Base-by-base conservation (phyloP, 2,888 invertebrate genomes). In the Idaea straminata region DNA sequence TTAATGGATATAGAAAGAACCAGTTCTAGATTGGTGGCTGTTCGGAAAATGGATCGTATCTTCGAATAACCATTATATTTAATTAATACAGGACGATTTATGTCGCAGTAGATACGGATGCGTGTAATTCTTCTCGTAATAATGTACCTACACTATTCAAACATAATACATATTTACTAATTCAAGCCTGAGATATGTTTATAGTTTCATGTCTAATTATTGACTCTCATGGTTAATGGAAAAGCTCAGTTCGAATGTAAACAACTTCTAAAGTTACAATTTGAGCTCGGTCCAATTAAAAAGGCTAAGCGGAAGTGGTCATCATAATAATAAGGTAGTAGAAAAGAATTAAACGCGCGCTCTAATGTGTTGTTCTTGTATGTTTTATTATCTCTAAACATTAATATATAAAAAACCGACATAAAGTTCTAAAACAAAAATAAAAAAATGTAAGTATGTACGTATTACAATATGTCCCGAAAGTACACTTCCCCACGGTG, bases 11-110 rank as follows among this genome's bases (percentile, higher is more conserved):
- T 80, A 78, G 75, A 77, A 72, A 78, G 73, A 88, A 89, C 89
- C 83, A 73, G 89, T 88, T 88, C 77, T 79, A 74, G 79, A 77
- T 79, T 82, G 79, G 81, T 80, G 83, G 81, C 81, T 77, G 77
- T 82, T 78, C 80, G 80, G 80, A 82, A 82, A 81, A 77, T 77
- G 79, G 81, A 83, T 85, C 80, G 84, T 81, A 88, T 87, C 83
- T 77, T 80, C 83, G 77, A 78, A 25, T 25, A 25, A 80, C 85
- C 86, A 87, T 88, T 85, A 87, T 82, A 83, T 87, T 88, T 87
- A 88, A 89, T 89, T 86, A 87, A 88, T 86, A 82, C 83, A 85
- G 82, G 83, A 84, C 86, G 81, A 87, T 87, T 84, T 87, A 87
- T 86, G 81, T 79, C 72, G 71, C 79, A 80, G 71, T 79, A 80